These are phyloP conservation scores for Laspeyria flexula DNA, from an alignment of 2,888 invertebrate species.

Conservation along the genomic window DNA sequence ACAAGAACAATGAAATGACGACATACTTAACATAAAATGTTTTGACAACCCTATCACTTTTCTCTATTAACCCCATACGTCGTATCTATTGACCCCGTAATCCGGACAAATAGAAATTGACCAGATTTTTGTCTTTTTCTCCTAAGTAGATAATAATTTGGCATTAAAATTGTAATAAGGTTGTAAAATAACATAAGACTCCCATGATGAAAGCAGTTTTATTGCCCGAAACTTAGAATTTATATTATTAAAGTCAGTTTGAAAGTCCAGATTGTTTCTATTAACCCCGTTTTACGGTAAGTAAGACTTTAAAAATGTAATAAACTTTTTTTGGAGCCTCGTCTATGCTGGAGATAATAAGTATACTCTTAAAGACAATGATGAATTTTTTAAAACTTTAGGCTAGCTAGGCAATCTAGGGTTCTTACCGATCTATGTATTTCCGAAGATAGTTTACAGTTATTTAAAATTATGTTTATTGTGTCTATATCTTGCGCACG, in stretches of 20 bases:
- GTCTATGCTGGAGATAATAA: too few relatives aligned
- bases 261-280: constrained; percentile 13
- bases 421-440: constrained; percentile 32
- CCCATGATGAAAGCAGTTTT: constrained; percentile 19
- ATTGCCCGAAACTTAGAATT: constrained; percentile 9
- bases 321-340: too few relatives aligned
- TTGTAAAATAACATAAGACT: constrained; percentile 18
- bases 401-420: constrained; percentile 14
- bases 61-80: constrained; percentile 22
- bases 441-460: constrained; percentile 16
- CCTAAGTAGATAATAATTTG: constrained; percentile 15
- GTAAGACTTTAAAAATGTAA: too few relatives aligned
- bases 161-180: constrained; percentile 14
- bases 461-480: background rate
- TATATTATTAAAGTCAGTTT: constrained; percentile 9
- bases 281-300: background rate
- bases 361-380: too few relatives aligned
- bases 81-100: constrained; percentile 22
- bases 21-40: constrained; percentile 13
- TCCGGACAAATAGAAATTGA: constrained; percentile 15
- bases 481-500: background rate
- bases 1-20: too few relatives aligned
- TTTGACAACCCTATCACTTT: constrained; percentile 20
- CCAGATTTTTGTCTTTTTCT: constrained; percentile 15
- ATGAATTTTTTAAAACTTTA: background rate